phyloP scores from a whole-genome alignment of 2,888 invertebrate species.

The Buathra laborator region DNA sequence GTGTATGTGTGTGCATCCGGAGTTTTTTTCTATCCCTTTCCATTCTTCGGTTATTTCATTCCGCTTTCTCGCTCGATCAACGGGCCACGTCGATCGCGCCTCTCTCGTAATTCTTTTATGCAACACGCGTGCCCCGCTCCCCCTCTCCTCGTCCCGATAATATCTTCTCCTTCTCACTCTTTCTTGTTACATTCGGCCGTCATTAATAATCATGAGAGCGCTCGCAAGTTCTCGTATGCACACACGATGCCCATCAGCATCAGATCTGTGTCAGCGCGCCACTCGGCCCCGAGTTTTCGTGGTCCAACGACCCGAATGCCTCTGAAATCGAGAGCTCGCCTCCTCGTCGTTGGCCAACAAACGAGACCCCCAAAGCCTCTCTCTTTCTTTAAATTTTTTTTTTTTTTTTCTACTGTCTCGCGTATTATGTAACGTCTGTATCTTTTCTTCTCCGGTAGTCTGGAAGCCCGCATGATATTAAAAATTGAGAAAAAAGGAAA shows the following conservation, averaged over 20 bases:
- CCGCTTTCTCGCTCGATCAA: conserved; percentile 26
- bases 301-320: conserved; percentile 65
- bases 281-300: conserved; percentile 60
- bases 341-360: conserved; percentile 45
- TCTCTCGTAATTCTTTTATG: conserved; percentile 77
- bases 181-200: conserved; percentile 56
- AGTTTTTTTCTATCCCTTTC: conserved; percentile 36
- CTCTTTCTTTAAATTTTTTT: conserved; percentile 29
- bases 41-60: conserved; percentile 27
- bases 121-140: conserved; percentile 75
- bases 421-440: conserved; percentile 47
- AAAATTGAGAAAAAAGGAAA: neutral
- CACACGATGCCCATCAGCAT: conserved; percentile 57
- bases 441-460: neutral
- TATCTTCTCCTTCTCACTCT: conserved; percentile 69
- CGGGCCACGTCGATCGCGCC: conserved; percentile 56
- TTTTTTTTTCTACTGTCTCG: conserved; percentile 10
- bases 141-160: conserved; percentile 70
- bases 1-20: conserved; percentile 61
- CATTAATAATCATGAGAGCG: conserved; percentile 71
- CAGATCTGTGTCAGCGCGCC: conserved; percentile 69
- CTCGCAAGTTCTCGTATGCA: conserved; percentile 57
- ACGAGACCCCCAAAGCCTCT: conserved; percentile 38
- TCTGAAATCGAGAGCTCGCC: conserved; percentile 65
- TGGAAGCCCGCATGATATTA: conserved; percentile 5